Evolutionary conservation across 2,888 invertebrate species (phyloP).

Genomic region (Chymomyza caudatula): DNA sequence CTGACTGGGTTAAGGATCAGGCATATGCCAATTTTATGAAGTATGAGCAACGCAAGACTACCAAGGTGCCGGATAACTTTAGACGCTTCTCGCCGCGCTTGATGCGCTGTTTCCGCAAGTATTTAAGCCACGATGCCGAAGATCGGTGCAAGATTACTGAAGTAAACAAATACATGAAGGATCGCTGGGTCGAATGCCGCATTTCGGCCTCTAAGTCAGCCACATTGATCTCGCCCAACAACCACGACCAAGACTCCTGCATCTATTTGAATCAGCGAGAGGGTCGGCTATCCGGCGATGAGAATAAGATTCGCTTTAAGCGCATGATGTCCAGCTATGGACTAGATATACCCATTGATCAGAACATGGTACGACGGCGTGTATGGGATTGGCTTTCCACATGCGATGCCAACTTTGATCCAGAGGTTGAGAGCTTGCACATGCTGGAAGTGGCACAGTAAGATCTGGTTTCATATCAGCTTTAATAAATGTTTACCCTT

Average conservation of each 20-base stretch:
- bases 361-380: slow-evolving; percentile 81
- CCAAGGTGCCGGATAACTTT: slow-evolving; percentile 81
- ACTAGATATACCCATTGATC: slow-evolving; percentile 83
- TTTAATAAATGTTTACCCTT: not conserved
- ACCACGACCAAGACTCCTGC: slow-evolving; percentile 79
- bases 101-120: slow-evolving; percentile 84
- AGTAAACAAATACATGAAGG: slow-evolving; percentile 81
- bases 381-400: slow-evolving; percentile 84
- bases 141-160: slow-evolving; percentile 82
- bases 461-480: slow-evolving; percentile 2
- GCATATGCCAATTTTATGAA: slow-evolving; percentile 83
- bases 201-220: slow-evolving; percentile 80
- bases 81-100: slow-evolving; percentile 84
- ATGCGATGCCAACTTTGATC: slow-evolving; percentile 79
- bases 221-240: slow-evolving; percentile 74
- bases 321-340: slow-evolving; percentile 81
- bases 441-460: slow-evolving; percentile 66
- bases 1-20: slow-evolving; percentile 85
- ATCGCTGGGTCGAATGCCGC: slow-evolving; percentile 81
- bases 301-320: slow-evolving; percentile 80
- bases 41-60: slow-evolving; percentile 82
- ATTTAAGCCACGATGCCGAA: slow-evolving; percentile 84
- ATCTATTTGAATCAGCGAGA: slow-evolving; percentile 80
- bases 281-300: slow-evolving; percentile 79
- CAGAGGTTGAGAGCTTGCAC: slow-evolving; percentile 73